Conservation (phyloP, 2,797 vertebrate species). For the Sebastes steindachneri region DNA sequence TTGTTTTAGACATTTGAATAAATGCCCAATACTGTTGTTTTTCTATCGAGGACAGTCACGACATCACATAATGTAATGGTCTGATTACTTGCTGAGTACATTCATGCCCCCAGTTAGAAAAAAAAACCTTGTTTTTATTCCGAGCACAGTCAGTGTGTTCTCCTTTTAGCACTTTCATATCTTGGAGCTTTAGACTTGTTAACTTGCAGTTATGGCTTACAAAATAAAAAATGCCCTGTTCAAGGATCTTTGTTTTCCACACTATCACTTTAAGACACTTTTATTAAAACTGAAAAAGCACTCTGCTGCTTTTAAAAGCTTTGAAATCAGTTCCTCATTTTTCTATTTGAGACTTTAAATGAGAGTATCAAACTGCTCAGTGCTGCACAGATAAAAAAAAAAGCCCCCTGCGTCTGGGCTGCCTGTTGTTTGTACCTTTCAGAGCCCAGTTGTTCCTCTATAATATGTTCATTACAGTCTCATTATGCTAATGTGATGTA, state of each 20-base stretch:
- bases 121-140: neutral
- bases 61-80: neutral
- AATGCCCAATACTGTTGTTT: neutral
- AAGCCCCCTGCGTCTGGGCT: neutral
- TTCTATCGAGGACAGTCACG: neutral
- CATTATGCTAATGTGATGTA: slow-evolving; percentile 61
- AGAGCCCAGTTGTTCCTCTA: slow-evolving; percentile 48
- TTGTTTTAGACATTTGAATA: neutral
- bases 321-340: neutral
- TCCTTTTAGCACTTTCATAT: slow-evolving; percentile 5
- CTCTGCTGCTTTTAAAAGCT: slow-evolving; percentile 22
- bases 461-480: slow-evolving; percentile 58
- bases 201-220: slow-evolving; percentile 6
- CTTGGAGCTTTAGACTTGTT: slow-evolving; percentile 9
- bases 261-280: slow-evolving; percentile 9
- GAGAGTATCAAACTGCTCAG: slow-evolving; percentile 14
- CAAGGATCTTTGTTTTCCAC: slow-evolving; percentile 19
- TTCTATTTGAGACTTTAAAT: slow-evolving; percentile 9
- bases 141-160: neutral
- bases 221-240: slow-evolving; percentile 19
- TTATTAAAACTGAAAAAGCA: slow-evolving; percentile 12
- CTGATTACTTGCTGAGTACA: neutral
- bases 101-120: neutral
- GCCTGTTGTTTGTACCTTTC: slow-evolving; percentile 35
- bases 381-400: neutral